These are phyloP conservation scores for Agraylea sexmaculata DNA, from an alignment of 1,140 invertebrate species.

Conservation along the genomic window DNA sequence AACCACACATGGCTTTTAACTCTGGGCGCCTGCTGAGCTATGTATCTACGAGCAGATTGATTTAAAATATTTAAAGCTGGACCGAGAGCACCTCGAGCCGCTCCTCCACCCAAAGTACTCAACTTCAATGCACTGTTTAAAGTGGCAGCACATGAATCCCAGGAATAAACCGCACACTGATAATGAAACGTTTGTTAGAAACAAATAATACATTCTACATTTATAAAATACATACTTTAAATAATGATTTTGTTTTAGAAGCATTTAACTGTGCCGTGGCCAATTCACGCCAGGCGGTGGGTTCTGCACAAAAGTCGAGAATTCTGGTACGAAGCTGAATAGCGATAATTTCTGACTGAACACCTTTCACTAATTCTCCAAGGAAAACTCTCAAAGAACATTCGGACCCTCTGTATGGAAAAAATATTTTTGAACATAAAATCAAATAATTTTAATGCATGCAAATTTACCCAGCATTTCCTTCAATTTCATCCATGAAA, in stretches of 20 bases:
- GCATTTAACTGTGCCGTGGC: conserved; percentile 17
- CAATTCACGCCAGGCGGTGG: conserved; percentile 28
- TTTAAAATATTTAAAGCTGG: conserved; percentile 11
- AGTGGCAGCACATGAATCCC: conserved; percentile 15
- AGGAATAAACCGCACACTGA: conserved; percentile 17
- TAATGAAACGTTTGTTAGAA: neutral
- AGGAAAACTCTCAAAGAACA: conserved; percentile 34
- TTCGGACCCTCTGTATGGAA: conserved; percentile 24
- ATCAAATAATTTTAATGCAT: neutral
- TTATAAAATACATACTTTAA: conserved; percentile 12
- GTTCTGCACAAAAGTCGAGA: conserved; percentile 24
- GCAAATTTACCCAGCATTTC: conserved; percentile 13
- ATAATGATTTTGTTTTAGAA: conserved; percentile 17
- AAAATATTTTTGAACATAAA: neutral
- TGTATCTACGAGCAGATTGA: conserved; percentile 39
- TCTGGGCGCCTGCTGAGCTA: conserved; percentile 56
- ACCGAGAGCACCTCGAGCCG: conserved; percentile 13
- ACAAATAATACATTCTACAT: neutral
- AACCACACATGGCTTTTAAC: conserved; percentile 82
- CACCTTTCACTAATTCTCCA: conserved; percentile 31
- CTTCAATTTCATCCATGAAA: conserved; percentile 18
- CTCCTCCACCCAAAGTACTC: conserved; percentile 11
- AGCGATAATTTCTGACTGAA: conserved; percentile 30
- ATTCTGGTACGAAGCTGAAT: conserved; percentile 22
- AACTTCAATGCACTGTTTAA: conserved; percentile 14